Percentiles rank a stretch among this genome's conserved stretches.
Evolutionary conservation across 2,888 invertebrate genomes (phyloP).

Genomic region (Nephrocerus scutellatus): DNA sequence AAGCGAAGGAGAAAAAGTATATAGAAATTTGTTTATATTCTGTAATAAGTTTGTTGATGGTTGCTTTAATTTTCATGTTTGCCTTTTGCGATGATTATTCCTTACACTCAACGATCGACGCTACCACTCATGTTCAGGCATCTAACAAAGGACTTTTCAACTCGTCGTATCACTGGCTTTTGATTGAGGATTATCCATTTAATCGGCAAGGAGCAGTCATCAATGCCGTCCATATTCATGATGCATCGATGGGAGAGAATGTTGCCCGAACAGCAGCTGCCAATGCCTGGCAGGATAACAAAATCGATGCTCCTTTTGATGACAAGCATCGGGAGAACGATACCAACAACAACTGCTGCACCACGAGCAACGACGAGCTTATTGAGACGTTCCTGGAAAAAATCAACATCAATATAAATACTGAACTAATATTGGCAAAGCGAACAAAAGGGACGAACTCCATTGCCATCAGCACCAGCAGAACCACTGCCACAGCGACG

Average conservation of each 20-base stretch:
- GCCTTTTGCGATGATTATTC: neutral
- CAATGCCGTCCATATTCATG: constrained; percentile 19
- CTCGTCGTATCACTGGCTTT: constrained; percentile 47
- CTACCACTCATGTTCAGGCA: constrained; percentile 33
- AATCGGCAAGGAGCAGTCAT: constrained; percentile 29
- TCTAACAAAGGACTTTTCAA: constrained; percentile 45
- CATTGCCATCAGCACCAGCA: constrained; percentile 1
- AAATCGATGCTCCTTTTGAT: constrained; percentile 8
- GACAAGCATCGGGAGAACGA: constrained; percentile 24
- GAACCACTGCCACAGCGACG: constrained; percentile 1
- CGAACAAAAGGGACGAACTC: constrained; percentile 25
- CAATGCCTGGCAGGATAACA: constrained; percentile 8
- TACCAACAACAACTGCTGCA: too few relatives aligned
- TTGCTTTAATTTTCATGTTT: neutral
- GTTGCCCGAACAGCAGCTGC: neutral
- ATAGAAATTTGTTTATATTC: too few relatives aligned
- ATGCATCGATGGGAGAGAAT: constrained; percentile 7
- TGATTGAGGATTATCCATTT: constrained; percentile 45
- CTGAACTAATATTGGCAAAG: constrained; percentile 45
- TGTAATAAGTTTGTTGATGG: constrained; percentile 23
- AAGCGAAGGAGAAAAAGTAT: too few relatives aligned
- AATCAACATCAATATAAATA: constrained; percentile 47
- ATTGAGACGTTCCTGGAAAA: constrained; percentile 44
- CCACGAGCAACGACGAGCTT: constrained; percentile 32
- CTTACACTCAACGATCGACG: constrained; percentile 8